Evolutionary conservation across 2,113 vertebrate genomes (phyloP), one percentile per base, ranked within the genome.

Genomic region (Mormoops blainvillei): DNA sequence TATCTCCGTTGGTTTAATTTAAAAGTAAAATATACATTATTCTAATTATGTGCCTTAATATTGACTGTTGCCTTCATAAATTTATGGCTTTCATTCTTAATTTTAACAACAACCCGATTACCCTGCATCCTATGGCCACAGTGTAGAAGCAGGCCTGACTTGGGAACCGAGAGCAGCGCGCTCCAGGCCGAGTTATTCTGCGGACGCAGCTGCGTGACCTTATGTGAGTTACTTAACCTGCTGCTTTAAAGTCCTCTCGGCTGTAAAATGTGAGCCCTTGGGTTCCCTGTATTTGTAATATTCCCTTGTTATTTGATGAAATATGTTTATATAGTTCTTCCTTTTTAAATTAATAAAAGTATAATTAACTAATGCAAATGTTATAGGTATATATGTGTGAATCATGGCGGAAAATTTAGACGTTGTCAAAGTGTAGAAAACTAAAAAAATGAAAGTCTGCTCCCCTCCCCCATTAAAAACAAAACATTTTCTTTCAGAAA

Each of bases 1-100:
- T 76, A 74, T 96, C 88, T 94, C 28, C 68, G 20, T 86, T 58
- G 77, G 73, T 89, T 87, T 92, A 88, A 67, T 87, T 97, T 86
- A 48, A 90, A 93, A 94, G 43, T 89, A 71, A 95, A 94, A 77
- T 78, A 11, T 41, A 24, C 19, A 36, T 43, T 85, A 26, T 88
- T 82, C 33, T 91, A 76, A 76, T 87, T 81, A 63, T 3, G 5
- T 80, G 7, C 50, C 33, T 70, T 63, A 31, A 11, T 88, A 43
- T 84, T 93, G 61, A 88, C 58, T 85, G 48, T 76, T 61, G 24
- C 4, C 0, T 89, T 87, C 15, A 38, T 87, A 74, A 61, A 68
- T 65, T 74, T 78, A 48, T 45, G 43, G 65, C 54, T 94, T 63
- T 52, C 31, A 14, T 94, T 90, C 78, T 95, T 73, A 70, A 19